These are phyloP conservation scores for Pocillopora verrucosa DNA, from an alignment of 64 coral and sea anemone genomes.

Conservation along the genomic window DNA sequence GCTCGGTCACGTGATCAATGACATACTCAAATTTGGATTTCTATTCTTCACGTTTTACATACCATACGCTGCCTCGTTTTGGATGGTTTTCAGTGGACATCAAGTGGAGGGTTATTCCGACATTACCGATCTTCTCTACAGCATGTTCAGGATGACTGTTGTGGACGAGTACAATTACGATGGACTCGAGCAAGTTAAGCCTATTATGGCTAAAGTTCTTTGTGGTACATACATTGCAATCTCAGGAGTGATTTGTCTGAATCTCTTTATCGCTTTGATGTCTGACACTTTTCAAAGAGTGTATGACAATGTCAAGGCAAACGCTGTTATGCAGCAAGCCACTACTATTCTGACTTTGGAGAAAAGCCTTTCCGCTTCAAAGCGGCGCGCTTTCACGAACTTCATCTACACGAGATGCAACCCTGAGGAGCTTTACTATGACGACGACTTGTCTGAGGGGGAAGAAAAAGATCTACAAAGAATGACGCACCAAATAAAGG, in stretches of 20 bases:
- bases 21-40: constrained; percentile 87
- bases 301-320: constrained; percentile 97
- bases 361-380: constrained; percentile 64
- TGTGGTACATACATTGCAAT: constrained; percentile 92
- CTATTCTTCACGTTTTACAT: constrained; percentile 92
- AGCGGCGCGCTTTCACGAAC: constrained; percentile 71
- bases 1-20: constrained; percentile 83
- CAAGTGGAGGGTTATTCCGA: constrained; percentile 71
- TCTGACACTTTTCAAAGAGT: constrained; percentile 96
- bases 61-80: constrained; percentile 94
- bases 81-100: constrained; percentile 88
- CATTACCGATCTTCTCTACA: constrained; percentile 77
- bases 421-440: constrained; percentile 89
- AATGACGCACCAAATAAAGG: constrained; percentile 96
- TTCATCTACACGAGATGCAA: constrained; percentile 81
- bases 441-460: constrained; percentile 76
- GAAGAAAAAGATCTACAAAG: constrained; percentile 78
- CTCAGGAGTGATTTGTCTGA: constrained; percentile 86
- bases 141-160: constrained; percentile 94
- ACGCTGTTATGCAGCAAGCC: constrained; percentile 95
- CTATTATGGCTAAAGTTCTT: constrained; percentile 90
- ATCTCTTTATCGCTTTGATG: constrained; percentile 96
- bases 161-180: constrained; percentile 97
- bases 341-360: constrained; percentile 73
- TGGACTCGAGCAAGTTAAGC: constrained; percentile 60